Percentiles rank a stretch among this genome's conserved stretches.
phyloP scores from a whole-genome alignment of 2,797 vertebrate genomes.

The Mallotus villosus region DNA sequence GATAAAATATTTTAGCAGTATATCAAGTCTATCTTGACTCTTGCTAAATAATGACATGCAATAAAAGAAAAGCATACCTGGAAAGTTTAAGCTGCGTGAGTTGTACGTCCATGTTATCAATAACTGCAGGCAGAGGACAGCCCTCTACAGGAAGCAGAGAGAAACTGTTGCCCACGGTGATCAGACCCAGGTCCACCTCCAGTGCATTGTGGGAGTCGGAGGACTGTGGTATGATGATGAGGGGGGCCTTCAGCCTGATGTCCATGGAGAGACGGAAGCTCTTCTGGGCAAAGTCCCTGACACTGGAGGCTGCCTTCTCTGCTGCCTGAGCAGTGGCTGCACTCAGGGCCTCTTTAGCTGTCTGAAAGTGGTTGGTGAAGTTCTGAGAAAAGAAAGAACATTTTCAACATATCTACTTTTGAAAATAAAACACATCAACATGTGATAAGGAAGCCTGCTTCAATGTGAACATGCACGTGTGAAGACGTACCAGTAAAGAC shows the following conservation, averaged over 20 bases:
- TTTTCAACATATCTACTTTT: not conserved
- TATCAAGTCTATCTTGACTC: not conserved
- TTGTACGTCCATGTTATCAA: constrained; percentile 86
- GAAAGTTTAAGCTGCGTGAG: constrained; percentile 89
- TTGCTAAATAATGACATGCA: not conserved
- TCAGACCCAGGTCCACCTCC: constrained; percentile 89
- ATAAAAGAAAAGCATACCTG: constrained; percentile 74
- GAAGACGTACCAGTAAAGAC: constrained; percentile 87
- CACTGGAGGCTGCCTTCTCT: constrained; percentile 89
- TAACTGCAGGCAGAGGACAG: constrained; percentile 81
- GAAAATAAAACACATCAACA: not conserved
- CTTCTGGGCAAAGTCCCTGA: constrained; percentile 88
- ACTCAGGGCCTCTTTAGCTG: constrained; percentile 84
- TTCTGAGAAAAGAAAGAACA: constrained; percentile 64
- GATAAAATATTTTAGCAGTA: too few relatives aligned
- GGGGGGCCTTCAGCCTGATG: constrained; percentile 88
- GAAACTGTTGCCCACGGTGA: constrained; percentile 83
- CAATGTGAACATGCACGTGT: not conserved
- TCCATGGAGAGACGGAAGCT: constrained; percentile 87
- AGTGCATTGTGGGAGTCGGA: constrained; percentile 82
- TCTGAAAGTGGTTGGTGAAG: constrained; percentile 85
- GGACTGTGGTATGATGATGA: constrained; percentile 91
- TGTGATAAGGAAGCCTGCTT: not conserved
- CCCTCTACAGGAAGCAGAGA: constrained; percentile 69
- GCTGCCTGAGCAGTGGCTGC: constrained; percentile 90